A percentile compares a stretch with the other conserved stretches of the same genome.
These are phyloP conservation scores for Aleiodes leptofemur DNA, from an alignment of 2,888 invertebrate genomes.

Conservation along the genomic window DNA sequence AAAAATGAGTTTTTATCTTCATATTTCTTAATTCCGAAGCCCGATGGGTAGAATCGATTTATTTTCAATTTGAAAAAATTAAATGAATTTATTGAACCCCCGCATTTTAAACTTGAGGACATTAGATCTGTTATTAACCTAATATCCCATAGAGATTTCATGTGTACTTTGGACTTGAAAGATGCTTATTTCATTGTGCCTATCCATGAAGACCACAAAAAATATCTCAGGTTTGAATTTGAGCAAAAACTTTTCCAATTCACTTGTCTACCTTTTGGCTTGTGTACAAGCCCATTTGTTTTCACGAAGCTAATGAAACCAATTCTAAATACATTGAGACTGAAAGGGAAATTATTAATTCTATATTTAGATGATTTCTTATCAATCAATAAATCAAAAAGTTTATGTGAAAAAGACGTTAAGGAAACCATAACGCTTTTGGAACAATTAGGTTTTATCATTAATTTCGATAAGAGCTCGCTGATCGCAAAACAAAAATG, in stretches of 20 bases:
- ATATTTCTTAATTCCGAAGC: constrained; percentile 44
- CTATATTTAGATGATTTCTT: neutral
- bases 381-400: neutral
- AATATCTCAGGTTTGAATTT: constrained; percentile 43
- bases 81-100: constrained; percentile 41
- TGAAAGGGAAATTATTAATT: no score
- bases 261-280: constrained; percentile 49
- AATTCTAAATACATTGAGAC: no score
- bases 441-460: neutral
- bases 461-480: neutral
- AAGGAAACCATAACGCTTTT: neutral
- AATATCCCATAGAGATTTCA: constrained; percentile 29
- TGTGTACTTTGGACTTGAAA: constrained; percentile 26
- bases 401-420: neutral
- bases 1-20: constrained; percentile 37
- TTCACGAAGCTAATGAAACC: constrained; percentile 2
- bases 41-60: constrained; percentile 41
- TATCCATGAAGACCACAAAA: constrained; percentile 32
- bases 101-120: constrained; percentile 56
- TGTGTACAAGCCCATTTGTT: constrained; percentile 30
- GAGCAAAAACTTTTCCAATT: neutral
- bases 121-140: constrained; percentile 43
- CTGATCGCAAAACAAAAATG: neutral
- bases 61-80: constrained; percentile 54
- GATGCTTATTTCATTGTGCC: constrained; percentile 27